Conservation (phyloP, 2,113 vertebrate species). For the Synodontis membranacea region DNA sequence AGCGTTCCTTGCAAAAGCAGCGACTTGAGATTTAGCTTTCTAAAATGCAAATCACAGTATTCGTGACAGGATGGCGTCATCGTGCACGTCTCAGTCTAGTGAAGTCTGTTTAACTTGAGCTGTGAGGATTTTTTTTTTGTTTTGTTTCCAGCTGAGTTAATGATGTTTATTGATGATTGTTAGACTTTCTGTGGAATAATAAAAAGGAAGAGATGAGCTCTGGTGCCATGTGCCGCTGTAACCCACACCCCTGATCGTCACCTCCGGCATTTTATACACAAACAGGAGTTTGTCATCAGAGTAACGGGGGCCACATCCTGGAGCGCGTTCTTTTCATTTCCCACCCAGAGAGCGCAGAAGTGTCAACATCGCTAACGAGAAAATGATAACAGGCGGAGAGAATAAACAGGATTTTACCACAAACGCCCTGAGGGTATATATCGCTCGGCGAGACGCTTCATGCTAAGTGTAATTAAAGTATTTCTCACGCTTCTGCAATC, state of each 20-base stretch:
- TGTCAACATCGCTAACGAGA: neutral
- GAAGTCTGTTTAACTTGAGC: neutral
- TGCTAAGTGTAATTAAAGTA: neutral
- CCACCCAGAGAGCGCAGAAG: neutral
- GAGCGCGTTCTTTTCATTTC: neutral
- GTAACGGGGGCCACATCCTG: neutral
- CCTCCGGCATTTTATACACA: neutral
- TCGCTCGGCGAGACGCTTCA: neutral
- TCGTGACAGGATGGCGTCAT: neutral
- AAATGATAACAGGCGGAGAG: neutral
- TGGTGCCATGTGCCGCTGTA: neutral
- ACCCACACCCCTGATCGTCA: neutral
- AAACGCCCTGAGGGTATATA: neutral
- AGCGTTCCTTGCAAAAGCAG: neutral
- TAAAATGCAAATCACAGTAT: neutral
- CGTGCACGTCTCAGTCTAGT: neutral
- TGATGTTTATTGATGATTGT: neutral
- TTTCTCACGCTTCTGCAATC: neutral
- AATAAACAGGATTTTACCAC: neutral
- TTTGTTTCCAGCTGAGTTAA: neutral
- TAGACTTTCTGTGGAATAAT: neutral
- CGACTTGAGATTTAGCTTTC: neutral
- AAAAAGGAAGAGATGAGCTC: neutral
- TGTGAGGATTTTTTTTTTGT: neutral
- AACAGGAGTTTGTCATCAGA: neutral